phyloP scores from a whole-genome alignment of 2,797 vertebrate genomes.

The Pangasius macronema region DNA sequence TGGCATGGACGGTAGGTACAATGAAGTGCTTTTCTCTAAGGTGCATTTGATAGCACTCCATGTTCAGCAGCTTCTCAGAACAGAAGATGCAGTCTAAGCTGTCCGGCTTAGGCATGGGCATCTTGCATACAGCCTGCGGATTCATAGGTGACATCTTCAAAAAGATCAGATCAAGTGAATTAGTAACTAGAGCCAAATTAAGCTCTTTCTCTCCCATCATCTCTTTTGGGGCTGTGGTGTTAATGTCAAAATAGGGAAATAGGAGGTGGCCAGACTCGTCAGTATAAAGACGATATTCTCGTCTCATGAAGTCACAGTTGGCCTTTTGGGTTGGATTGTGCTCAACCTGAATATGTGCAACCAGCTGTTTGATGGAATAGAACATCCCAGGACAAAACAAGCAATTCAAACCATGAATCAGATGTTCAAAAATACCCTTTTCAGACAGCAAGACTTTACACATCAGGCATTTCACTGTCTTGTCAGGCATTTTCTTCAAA shows the following conservation, averaged over 20 bases:
- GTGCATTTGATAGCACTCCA: slow-evolving; percentile 83
- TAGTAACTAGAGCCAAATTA: slow-evolving; percentile 87
- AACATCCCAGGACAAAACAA: slow-evolving; percentile 90
- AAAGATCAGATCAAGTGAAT: slow-evolving; percentile 81
- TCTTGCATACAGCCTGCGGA: slow-evolving; percentile 65
- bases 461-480: slow-evolving; percentile 85
- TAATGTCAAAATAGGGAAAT: slow-evolving; percentile 92
- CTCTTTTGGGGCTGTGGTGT: slow-evolving; percentile 83
- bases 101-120: slow-evolving; percentile 64
- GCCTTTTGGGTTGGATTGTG: slow-evolving; percentile 83
- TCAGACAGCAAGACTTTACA: slow-evolving; percentile 87
- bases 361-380: slow-evolving; percentile 85
- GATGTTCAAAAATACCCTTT: slow-evolving; percentile 87
- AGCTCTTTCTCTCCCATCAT: slow-evolving; percentile 87
- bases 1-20: slow-evolving; percentile 91
- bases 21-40: slow-evolving; percentile 92
- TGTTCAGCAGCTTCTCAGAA: slow-evolving; percentile 78
- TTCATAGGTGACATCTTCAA: slow-evolving; percentile 84
- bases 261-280: slow-evolving; percentile 82
- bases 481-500: slow-evolving; percentile 90
- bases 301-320: slow-evolving; percentile 85
- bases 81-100: slow-evolving; percentile 87
- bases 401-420: slow-evolving; percentile 91
- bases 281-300: slow-evolving; percentile 83
- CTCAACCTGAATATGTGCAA: slow-evolving; percentile 83